Conservation (phyloP, 2,113 vertebrate genomes). For the Rhabdornis inornatus region DNA sequence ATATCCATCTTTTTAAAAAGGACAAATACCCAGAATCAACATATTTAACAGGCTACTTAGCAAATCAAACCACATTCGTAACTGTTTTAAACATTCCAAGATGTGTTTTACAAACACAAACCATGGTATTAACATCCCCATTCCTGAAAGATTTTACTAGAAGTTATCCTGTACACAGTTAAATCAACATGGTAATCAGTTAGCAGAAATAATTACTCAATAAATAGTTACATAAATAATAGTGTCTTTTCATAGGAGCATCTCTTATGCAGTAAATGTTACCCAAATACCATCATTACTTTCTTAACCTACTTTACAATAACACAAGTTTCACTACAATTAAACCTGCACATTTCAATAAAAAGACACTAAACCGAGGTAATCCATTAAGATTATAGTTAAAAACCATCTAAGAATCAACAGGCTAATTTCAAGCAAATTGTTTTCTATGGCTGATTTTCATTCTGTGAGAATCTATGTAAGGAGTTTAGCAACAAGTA, state of each 20-base stretch:
- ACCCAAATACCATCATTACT: not conserved
- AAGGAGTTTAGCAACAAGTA: not conserved
- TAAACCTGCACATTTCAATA: not conserved
- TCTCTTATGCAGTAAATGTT: not conserved
- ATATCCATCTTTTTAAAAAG: not conserved
- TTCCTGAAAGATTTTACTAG: not conserved
- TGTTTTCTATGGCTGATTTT: not conserved
- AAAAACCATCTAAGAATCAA: not conserved
- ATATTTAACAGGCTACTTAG: not conserved
- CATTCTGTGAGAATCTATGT: rapidly evolving
- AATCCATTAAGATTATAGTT: not conserved
- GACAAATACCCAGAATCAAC: not conserved
- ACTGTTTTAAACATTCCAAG: not conserved
- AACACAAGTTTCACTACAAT: not conserved
- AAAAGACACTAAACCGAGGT: not conserved
- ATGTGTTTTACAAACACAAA: not conserved
- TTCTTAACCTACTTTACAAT: not conserved
- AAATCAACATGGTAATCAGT: not conserved
- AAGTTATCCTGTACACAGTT: not conserved
- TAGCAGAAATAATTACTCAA: not conserved
- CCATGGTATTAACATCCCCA: not conserved
- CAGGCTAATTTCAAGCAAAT: not conserved
- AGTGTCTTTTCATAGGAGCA: not conserved
- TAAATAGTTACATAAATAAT: not conserved
- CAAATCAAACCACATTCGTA: not conserved